Conservation (phyloP, 2,113 vertebrate species). For the Prionailurus viverrinus region DNA sequence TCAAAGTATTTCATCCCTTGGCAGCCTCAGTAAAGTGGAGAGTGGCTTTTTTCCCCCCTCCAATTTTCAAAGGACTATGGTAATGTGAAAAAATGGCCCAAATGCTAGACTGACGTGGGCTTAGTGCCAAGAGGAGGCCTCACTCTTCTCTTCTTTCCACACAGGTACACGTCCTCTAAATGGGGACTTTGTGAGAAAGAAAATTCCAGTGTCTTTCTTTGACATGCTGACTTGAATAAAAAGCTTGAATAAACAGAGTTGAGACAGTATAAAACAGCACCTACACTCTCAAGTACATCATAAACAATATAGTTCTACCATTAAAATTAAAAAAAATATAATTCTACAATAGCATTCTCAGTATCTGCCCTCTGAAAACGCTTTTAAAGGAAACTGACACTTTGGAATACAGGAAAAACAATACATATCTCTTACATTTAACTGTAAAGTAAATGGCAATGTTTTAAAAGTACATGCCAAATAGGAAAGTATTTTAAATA, state of each 20-base stretch:
- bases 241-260: slow-evolving; percentile 85
- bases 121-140: slow-evolving; percentile 78
- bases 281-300: slow-evolving; percentile 77
- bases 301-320: slow-evolving; percentile 76
- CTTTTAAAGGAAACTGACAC: slow-evolving; percentile 71
- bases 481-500: slow-evolving; percentile 3
- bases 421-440: not conserved
- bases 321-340: not conserved
- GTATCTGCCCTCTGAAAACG: slow-evolving; percentile 76
- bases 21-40: slow-evolving; percentile 74
- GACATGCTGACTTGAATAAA: slow-evolving; percentile 84
- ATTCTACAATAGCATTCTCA: slow-evolving; percentile 81
- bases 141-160: slow-evolving; percentile 24
- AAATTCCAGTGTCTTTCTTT: slow-evolving; percentile 85
- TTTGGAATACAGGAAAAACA: not conserved
- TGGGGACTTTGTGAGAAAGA: slow-evolving; percentile 84
- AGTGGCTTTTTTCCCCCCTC: slow-evolving; percentile 73
- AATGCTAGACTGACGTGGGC: slow-evolving; percentile 83
- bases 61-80: slow-evolving; percentile 84
- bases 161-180: slow-evolving; percentile 82
- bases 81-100: slow-evolving; percentile 82
- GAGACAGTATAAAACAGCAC: slow-evolving; percentile 78
- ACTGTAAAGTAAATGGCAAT: slow-evolving; percentile 22
- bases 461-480: slow-evolving; percentile 32
- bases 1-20: slow-evolving; percentile 87